Evolutionary conservation across 2,888 invertebrate genomes (phyloP).

Genomic region (Apamea crenata): DNA sequence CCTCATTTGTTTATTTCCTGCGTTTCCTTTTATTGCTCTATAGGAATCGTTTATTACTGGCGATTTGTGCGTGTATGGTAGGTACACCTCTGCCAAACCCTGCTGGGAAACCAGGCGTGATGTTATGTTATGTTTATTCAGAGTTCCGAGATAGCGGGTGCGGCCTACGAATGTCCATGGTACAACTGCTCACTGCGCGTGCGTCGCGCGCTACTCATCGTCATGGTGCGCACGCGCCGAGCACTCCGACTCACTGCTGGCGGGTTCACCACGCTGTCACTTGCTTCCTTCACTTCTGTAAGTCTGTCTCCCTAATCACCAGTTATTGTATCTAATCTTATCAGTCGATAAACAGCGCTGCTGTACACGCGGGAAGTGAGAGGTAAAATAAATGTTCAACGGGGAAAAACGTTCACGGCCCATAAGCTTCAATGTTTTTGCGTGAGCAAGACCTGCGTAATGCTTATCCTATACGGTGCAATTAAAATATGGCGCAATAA

Average conservation of each 20-base stretch:
- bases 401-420: neutral
- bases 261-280: constrained; percentile 84
- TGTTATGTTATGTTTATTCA: constrained; percentile 52
- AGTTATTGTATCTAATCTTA: constrained; percentile 3
- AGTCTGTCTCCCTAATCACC: constrained; percentile 40
- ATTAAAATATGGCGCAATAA: too few species aligned
- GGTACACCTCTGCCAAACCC: neutral
- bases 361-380: neutral
- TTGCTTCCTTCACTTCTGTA: constrained; percentile 84
- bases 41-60: neutral
- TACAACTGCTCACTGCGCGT: constrained; percentile 73
- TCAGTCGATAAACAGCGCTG: neutral
- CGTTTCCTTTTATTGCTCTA: neutral
- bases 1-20: neutral
- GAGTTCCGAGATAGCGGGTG: constrained; percentile 81
- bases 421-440: too few species aligned
- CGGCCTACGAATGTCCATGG: constrained; percentile 85
- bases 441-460: too few species aligned
- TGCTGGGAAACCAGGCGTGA: neutral
- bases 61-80: neutral
- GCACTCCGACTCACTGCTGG: constrained; percentile 80
- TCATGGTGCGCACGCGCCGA: constrained; percentile 79
- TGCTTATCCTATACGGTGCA: too few species aligned
- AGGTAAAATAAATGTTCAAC: neutral
- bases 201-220: constrained; percentile 77